Evolutionary conservation across 2,888 invertebrate species (phyloP).

Genomic region (Cataglyphis rosenhaueri): DNA sequence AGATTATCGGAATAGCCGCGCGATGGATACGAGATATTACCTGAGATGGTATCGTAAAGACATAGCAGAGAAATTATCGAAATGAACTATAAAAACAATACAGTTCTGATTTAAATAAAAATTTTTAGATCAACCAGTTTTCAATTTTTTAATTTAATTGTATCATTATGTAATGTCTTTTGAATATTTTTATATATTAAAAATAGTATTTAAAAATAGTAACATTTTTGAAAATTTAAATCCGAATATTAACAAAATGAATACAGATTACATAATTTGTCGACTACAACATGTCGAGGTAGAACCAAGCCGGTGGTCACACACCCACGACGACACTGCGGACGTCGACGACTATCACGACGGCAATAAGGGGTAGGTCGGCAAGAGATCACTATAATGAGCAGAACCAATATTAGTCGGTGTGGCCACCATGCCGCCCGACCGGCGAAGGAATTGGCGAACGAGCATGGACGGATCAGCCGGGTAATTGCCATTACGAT

Average conservation of each 20-base stretch:
- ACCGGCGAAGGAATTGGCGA: constrained; percentile 71
- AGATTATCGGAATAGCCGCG: constrained; percentile 57
- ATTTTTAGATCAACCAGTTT: background rate
- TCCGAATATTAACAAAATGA: background rate
- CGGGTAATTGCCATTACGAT: constrained; percentile 80
- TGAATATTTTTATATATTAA: background rate
- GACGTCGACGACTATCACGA: constrained; percentile 65
- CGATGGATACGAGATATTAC: background rate
- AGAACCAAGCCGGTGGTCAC: constrained; percentile 71
- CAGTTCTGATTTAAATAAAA: background rate
- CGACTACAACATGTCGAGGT: constrained; percentile 20
- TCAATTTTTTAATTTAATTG: background rate
- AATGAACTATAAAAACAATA: background rate
- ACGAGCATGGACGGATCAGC: constrained; percentile 70
- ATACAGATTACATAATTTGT: background rate
- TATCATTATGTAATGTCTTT: background rate
- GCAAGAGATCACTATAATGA: constrained; percentile 75
- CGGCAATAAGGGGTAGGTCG: constrained; percentile 70
- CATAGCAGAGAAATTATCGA: background rate
- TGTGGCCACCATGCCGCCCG: constrained; percentile 70
- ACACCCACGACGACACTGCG: constrained; percentile 70
- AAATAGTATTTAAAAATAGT: background rate
- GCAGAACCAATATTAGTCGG: constrained; percentile 78
- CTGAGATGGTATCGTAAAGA: constrained; percentile 11
- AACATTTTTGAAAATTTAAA: background rate